These are phyloP conservation scores for Ceratitis capitata DNA, from an alignment of 1,140 invertebrate genomes.

Conservation along the genomic window DNA sequence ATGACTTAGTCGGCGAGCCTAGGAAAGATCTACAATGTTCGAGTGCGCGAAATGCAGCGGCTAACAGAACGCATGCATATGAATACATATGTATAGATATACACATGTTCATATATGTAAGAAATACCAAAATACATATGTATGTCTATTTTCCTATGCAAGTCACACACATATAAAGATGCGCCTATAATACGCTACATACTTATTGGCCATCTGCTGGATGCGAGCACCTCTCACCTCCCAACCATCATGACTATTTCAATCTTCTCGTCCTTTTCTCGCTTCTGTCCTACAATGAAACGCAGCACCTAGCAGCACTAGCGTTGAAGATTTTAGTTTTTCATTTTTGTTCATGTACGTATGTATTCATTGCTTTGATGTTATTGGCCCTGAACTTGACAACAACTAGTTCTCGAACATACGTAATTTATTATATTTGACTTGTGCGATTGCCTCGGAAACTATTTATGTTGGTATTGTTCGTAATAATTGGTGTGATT, in stretches of 20 bases:
- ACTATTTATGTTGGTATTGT: not conserved
- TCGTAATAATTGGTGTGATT: not conserved
- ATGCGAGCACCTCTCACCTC: not conserved
- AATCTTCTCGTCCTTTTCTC: not conserved
- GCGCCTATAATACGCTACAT: not conserved
- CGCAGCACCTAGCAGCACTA: too few species aligned
- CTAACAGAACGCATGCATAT: too few species aligned
- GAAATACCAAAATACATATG: not conserved
- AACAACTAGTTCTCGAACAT: not conserved
- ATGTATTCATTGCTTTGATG: not conserved
- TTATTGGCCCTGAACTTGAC: constrained; percentile 33
- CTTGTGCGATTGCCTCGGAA: not conserved
- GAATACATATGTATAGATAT: too few species aligned
- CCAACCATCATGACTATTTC: not conserved
- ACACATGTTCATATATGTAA: not conserved
- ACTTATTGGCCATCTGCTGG: not conserved
- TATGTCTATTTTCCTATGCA: not conserved
- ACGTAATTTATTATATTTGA: not conserved
- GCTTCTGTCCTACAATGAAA: too few species aligned
- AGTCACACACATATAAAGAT: not conserved
- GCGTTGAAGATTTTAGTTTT: too few species aligned
- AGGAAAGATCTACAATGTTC: not conserved
- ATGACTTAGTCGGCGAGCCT: not conserved
- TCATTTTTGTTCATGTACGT: too few species aligned
- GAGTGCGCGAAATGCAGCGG: not conserved